Conservation (phyloP, 2,113 vertebrate genomes). For the Tapirus terrestris region DNA sequence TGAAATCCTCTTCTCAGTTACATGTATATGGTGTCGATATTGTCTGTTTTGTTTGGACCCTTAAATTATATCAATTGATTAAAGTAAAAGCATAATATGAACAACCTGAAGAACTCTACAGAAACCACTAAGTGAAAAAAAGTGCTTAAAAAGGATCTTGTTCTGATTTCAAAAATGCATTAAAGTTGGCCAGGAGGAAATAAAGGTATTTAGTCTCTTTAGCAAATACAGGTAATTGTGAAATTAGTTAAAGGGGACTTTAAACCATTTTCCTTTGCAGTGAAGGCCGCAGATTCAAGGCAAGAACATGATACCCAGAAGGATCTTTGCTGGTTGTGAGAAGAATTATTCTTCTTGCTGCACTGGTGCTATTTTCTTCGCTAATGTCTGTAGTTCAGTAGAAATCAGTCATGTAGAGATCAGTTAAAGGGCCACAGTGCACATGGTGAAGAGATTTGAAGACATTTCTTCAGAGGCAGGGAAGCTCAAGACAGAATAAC, state of each 20-base stretch:
- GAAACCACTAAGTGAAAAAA: not conserved
- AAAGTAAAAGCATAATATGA: slow-evolving; percentile 13
- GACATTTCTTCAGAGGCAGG: slow-evolving; percentile 50
- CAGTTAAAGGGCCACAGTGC: slow-evolving; percentile 9
- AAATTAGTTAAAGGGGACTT: slow-evolving; percentile 36
- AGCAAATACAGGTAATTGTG: not conserved
- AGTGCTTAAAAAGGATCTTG: not conserved
- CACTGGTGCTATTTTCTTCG: not conserved
- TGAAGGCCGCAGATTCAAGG: not conserved
- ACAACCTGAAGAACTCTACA: not conserved
- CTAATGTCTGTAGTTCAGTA: not conserved
- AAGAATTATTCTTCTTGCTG: not conserved
- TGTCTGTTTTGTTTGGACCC: not conserved
- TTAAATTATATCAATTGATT: slow-evolving; percentile 37
- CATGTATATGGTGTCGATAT: not conserved
- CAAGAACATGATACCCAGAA: not conserved
- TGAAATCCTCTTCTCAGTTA: not conserved
- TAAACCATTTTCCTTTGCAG: not conserved
- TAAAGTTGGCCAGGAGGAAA: not conserved
- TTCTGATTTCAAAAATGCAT: not conserved
- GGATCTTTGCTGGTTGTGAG: not conserved
- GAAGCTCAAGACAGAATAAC: slow-evolving; percentile 63
- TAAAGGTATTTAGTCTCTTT: not conserved
- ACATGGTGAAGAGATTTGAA: slow-evolving; percentile 15
- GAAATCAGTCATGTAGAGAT: slow-evolving; percentile 41